These are phyloP conservation scores for Parauchenoglanis ngamensis DNA, from an alignment of 2,797 vertebrate genomes.

Conservation along the genomic window DNA sequence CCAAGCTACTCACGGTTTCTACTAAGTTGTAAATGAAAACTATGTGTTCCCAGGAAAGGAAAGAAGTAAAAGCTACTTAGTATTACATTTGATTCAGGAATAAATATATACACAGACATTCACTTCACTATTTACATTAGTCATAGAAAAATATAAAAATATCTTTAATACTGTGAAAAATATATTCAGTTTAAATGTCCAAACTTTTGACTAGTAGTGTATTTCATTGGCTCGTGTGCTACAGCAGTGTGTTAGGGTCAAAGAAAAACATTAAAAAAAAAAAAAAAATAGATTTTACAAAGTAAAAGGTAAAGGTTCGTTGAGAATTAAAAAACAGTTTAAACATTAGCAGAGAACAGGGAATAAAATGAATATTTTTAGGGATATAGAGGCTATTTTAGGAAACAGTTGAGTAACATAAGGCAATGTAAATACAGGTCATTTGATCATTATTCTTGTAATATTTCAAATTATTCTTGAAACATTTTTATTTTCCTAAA, in stretches of 20 bases:
- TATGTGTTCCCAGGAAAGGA: not conserved
- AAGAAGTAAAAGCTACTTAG: not conserved
- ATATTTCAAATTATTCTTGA: not conserved
- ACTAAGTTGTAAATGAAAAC: not conserved
- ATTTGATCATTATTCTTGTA: conserved; percentile 11
- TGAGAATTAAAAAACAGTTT: not conserved
- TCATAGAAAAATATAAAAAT: not conserved
- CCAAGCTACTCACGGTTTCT: not conserved
- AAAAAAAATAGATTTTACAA: not conserved
- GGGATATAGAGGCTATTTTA: conserved; percentile 6
- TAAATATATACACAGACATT: not conserved
- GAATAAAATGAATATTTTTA: conserved; percentile 24
- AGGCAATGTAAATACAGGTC: not conserved
- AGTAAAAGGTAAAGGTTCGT: not conserved
- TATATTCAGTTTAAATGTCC: not conserved
- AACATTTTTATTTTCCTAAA: conserved; percentile 25
- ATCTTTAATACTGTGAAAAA: not conserved
- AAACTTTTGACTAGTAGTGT: not conserved
- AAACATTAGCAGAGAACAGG: not conserved
- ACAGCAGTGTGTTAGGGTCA: conserved; percentile 30
- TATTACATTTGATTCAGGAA: not conserved
- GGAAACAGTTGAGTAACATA: not conserved
- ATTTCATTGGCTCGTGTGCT: not conserved
- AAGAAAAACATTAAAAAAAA: not conserved
- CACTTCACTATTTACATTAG: not conserved